A percentile compares a stretch with the other conserved stretches of the same genome.
Conservation (phyloP, 37 sponge, comb jelly and placozoan species). For the Axinella damicornis region DNA sequence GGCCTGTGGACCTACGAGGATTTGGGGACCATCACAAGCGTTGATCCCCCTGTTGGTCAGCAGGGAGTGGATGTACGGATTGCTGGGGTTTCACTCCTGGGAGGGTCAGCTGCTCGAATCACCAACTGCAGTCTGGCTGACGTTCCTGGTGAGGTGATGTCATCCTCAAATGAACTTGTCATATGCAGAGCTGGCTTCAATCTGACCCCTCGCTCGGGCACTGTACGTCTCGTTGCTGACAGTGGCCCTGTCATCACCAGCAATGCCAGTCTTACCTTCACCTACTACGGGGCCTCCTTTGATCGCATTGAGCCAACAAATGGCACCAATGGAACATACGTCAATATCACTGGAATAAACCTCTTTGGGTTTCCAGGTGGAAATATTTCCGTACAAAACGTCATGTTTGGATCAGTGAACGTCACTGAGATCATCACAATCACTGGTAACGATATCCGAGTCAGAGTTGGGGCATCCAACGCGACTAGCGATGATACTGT, state of each 20-base stretch:
- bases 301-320: slow-evolving; percentile 13
- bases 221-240: slow-evolving; percentile 8
- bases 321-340: slow-evolving; percentile 72
- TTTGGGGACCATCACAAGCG: slow-evolving; percentile 43
- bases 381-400: neutral
- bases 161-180: slow-evolving; percentile 10
- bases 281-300: slow-evolving; percentile 50
- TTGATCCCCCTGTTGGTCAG: slow-evolving; percentile 60
- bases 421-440: neutral
- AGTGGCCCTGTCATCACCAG: slow-evolving; percentile 39
- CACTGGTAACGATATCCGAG: slow-evolving; percentile 23
- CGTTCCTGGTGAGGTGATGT: slow-evolving; percentile 23
- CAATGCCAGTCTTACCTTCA: slow-evolving; percentile 3
- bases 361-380: slow-evolving; percentile 36
- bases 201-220: neutral
- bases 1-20: slow-evolving; percentile 48
- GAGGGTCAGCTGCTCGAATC: slow-evolving; percentile 14
- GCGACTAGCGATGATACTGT: neutral
- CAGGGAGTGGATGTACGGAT: slow-evolving; percentile 63
- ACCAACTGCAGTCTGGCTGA: slow-evolving; percentile 46
- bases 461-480: slow-evolving; percentile 10
- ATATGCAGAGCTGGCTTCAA: slow-evolving; percentile 37
- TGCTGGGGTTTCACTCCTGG: slow-evolving; percentile 51
- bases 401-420: slow-evolving; percentile 38
- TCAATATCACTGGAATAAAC: slow-evolving; percentile 56